Conservation (phyloP, 2,888 invertebrate species). For the Prosopocoilus inquinatus region DNA sequence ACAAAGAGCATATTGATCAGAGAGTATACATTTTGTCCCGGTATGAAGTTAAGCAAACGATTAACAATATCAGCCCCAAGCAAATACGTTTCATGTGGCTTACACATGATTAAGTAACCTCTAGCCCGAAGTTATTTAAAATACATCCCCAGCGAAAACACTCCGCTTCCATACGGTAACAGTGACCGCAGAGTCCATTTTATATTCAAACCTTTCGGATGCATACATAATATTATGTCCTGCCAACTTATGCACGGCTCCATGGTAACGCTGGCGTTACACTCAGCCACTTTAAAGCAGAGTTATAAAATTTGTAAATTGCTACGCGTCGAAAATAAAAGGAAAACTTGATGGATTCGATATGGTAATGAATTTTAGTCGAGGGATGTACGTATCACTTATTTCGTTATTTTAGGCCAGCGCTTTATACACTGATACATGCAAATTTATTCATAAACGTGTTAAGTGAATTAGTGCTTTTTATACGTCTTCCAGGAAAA, state of each 20-base stretch:
- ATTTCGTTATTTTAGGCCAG: neutral
- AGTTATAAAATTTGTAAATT: constrained; percentile 36
- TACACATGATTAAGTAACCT: neutral
- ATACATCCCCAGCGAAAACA: constrained; percentile 6
- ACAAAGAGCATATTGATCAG: too few species aligned
- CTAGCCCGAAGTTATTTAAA: constrained; percentile 14
- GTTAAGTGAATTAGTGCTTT: too few species aligned
- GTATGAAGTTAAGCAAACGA: too few species aligned
- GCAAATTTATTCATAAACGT: too few species aligned
- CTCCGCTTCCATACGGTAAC: constrained; percentile 21
- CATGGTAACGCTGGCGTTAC: constrained; percentile 25
- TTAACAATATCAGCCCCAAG: too few species aligned
- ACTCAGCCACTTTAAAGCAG: constrained; percentile 13
- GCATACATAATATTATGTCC: constrained; percentile 29
- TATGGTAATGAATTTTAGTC: constrained; percentile 2
- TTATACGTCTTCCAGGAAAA: too few species aligned
- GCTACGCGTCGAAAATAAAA: constrained; percentile 23
- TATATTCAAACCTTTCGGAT: constrained; percentile 31
- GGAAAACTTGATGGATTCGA: neutral
- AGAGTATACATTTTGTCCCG: too few species aligned
- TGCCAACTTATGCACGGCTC: constrained; percentile 27
- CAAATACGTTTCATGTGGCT: neutral
- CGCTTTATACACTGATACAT: neutral
- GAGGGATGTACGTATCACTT: neutral
- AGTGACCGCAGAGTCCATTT: constrained; percentile 29